These are phyloP conservation scores for Lagodon rhomboides DNA, from an alignment of 2,797 vertebrate species.

Conservation along the genomic window DNA sequence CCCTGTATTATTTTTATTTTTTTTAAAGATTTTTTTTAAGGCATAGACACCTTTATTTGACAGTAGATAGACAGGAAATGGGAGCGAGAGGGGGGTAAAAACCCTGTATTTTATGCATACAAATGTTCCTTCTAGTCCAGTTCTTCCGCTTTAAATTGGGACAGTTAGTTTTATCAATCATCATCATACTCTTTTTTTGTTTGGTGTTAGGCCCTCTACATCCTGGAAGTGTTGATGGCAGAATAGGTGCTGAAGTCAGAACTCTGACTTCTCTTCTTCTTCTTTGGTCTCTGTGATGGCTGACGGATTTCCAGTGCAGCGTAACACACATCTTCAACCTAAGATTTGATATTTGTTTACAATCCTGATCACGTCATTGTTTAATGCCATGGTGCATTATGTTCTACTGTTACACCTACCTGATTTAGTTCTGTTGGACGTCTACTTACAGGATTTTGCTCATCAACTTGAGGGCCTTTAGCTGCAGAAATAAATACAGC, in stretches of 20 bases:
- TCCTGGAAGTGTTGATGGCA: conserved; percentile 18
- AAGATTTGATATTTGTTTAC: not conserved
- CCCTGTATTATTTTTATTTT: too few species aligned
- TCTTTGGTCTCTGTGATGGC: conserved; percentile 20
- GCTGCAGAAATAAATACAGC: conserved; percentile 26
- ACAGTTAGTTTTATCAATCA: not conserved
- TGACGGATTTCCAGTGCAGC: too few species aligned
- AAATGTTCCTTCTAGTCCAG: too few species aligned
- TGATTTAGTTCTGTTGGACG: not conserved
- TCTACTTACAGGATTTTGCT: not conserved
- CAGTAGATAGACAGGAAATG: too few species aligned
- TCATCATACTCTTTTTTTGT: not conserved
- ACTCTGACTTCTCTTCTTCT: conserved; percentile 1
- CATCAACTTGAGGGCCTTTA: conserved; percentile 7
- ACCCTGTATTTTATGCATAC: not conserved
- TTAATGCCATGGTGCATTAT: not conserved
- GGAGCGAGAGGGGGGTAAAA: too few species aligned
- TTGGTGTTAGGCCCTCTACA: not conserved
- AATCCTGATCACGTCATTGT: not conserved
- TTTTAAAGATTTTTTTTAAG: too few species aligned
- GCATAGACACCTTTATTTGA: too few species aligned
- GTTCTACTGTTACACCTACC: conserved; percentile 20
- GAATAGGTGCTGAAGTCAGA: conserved; percentile 55
- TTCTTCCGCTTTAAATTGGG: too few species aligned
- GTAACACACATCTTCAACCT: too few species aligned